Percentiles rank a stretch among this genome's conserved stretches.
Conservation (phyloP, 2,888 invertebrate genomes). For the Dioctria linearis region DNA sequence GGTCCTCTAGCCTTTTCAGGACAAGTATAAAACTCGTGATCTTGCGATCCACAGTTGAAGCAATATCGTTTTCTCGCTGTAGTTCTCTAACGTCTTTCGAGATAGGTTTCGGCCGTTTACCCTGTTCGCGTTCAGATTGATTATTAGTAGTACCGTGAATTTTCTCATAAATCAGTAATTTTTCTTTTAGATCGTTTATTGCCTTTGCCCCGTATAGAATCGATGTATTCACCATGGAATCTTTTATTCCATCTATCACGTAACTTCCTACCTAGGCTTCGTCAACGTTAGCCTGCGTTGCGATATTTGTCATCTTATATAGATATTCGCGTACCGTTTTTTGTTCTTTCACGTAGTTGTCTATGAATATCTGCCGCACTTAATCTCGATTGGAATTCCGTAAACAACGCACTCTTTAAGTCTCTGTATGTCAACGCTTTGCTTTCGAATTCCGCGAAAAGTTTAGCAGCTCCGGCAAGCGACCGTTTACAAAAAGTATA, state of each 20-base stretch:
- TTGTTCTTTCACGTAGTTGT: too few species aligned
- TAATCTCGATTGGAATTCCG: too few species aligned
- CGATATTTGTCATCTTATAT: too few species aligned
- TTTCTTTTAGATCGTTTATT: slow-evolving; percentile 18
- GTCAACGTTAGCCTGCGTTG: too few species aligned
- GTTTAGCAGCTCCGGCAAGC: slow-evolving; percentile 33
- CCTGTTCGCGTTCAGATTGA: neutral
- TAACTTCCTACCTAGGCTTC: neutral
- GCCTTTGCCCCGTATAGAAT: slow-evolving; percentile 12
- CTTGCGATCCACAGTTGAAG: slow-evolving; percentile 57
- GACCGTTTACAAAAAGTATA: slow-evolving; percentile 52
- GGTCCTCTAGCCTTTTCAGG: slow-evolving; percentile 60
- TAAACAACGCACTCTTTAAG: too few species aligned
- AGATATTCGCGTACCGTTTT: too few species aligned
- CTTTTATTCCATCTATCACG: slow-evolving; percentile 1
- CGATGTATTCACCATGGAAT: neutral
- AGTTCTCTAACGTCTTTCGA: neutral
- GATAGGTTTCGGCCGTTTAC: neutral
- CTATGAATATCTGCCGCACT: too few species aligned
- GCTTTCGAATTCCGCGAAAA: neutral
- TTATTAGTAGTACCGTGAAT: neutral
- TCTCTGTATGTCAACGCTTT: too few species aligned
- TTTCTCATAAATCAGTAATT: slow-evolving; percentile 10
- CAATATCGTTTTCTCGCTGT: slow-evolving; percentile 43
- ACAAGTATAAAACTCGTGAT: slow-evolving; percentile 57